phyloP scores from a whole-genome alignment of 2,888 invertebrate genomes.

The Tineola bisselliella region DNA sequence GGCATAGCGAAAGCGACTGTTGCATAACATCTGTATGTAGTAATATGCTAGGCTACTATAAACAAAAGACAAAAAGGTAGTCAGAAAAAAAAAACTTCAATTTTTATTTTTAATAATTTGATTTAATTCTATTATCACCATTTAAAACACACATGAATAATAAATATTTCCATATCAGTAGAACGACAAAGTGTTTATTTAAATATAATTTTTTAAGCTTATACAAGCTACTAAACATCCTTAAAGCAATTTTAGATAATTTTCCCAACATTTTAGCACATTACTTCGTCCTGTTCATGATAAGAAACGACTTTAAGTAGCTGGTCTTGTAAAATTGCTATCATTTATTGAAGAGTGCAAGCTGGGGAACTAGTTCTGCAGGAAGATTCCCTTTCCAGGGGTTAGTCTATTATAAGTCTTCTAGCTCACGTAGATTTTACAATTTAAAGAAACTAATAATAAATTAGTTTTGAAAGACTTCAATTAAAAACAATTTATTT shows the following conservation, averaged over 20 bases:
- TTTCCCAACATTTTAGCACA: background rate
- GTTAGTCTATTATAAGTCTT: background rate
- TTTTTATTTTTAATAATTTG: too few relatives aligned
- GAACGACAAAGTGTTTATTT: background rate
- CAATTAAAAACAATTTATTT: too few relatives aligned
- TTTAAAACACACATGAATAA: background rate
- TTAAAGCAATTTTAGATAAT: background rate
- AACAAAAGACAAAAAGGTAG: too few relatives aligned
- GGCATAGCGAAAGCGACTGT: too few relatives aligned
- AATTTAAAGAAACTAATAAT: background rate
- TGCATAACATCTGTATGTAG: too few relatives aligned
- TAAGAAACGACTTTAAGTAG: background rate
- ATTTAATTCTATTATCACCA: too few relatives aligned
- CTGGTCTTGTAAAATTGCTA: background rate
- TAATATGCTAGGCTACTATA: too few relatives aligned
- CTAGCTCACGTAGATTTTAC: too few relatives aligned
- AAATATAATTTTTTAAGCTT: background rate
- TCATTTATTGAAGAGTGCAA: slow-evolving; percentile 28
- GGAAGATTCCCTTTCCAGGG: slow-evolving; percentile 48
- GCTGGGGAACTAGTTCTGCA: slow-evolving; percentile 39
- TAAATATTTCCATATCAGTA: background rate
- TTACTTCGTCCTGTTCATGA: background rate
- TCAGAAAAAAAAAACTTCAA: background rate
- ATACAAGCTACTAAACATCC: background rate
- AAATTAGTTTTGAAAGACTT: too few relatives aligned